phyloP scores from a whole-genome alignment of 2,113 vertebrate genomes.

The Rissa tridactyla region DNA sequence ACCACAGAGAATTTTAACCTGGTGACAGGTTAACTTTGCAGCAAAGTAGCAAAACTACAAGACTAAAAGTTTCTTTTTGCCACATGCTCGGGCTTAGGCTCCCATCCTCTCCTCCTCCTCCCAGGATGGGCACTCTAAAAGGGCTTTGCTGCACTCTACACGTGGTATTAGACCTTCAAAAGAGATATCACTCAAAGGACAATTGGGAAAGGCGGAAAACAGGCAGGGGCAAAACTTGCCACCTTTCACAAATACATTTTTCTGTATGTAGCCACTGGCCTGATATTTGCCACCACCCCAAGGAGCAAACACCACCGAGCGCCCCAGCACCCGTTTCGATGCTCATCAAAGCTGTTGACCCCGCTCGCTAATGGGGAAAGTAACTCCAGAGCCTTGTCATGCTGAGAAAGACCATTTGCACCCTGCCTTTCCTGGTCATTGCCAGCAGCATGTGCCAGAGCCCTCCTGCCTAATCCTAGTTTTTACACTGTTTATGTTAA shows the following conservation, averaged over 20 bases:
- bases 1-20: neutral
- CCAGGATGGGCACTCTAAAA: neutral
- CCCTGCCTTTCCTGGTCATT: neutral
- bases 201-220: neutral
- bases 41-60: neutral
- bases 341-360: neutral
- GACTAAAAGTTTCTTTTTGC: neutral
- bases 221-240: neutral
- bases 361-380: accelerated
- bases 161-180: neutral
- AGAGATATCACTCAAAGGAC: neutral
- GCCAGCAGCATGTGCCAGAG: neutral
- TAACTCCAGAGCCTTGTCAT: neutral
- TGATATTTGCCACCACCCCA: neutral
- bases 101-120: neutral
- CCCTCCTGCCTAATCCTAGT: neutral
- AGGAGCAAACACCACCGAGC: neutral
- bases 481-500: slow-evolving; percentile 7
- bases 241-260: neutral
- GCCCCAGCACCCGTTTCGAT: accelerated
- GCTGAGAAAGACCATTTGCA: neutral
- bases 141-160: neutral
- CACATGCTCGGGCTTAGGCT: neutral
- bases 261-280: neutral
- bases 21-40: neutral